Base-by-base conservation (phyloP, 2,113 vertebrate genomes). In the Butorides virescens region DNA sequence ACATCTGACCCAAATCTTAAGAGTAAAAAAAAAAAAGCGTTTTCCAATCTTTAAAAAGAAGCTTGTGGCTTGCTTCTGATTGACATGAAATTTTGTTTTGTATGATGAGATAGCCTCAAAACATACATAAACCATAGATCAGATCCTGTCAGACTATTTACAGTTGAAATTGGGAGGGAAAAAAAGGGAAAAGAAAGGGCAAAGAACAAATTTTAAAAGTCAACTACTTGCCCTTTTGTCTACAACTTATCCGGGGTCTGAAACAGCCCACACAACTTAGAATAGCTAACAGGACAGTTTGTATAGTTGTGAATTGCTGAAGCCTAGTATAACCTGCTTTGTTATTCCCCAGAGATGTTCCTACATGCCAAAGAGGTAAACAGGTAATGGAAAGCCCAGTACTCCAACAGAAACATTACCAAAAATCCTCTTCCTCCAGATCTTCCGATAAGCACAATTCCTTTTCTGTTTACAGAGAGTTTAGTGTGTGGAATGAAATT, bases 1-100 rank as follows among this genome's bases (percentile, higher is more conserved):
- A 91, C 73, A 91, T 30, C 52, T 92, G 85, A 92, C 87, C 80
- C 72, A 96, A 94, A 95, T 94, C 80, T 87, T 91, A 82, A 77
- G 34, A 68, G 21, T 49, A 66, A 65, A 68, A 91, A 53, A 66
- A 65, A 68, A 91, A 53, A 39, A 62, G 10, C 65, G 11, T 47
- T 89, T 65, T 79, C 18, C 12, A 29, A 7, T 76, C 26, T 75
- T 78, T 42, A 32, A 65, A 73, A 86, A 92, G 44, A 53, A 73
- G 2, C 12, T 63, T 50, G 8, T 66, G 27, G 6, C 61, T 88
- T 86, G 81, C n/a, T 81, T 74, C n/a, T 62, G 42, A 42, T 16
- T 81, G 46, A 58, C 39, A 17, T 19, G 23, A 87, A 65, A 55
- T 61, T 47, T 85, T 50, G 18, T 46, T 81, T 75, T 85, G 5